A percentile compares a stretch with the other conserved stretches of the same genome.
These are phyloP conservation scores for Bostrychus sinensis DNA, from an alignment of 2,113 vertebrate species.

Conservation along the genomic window DNA sequence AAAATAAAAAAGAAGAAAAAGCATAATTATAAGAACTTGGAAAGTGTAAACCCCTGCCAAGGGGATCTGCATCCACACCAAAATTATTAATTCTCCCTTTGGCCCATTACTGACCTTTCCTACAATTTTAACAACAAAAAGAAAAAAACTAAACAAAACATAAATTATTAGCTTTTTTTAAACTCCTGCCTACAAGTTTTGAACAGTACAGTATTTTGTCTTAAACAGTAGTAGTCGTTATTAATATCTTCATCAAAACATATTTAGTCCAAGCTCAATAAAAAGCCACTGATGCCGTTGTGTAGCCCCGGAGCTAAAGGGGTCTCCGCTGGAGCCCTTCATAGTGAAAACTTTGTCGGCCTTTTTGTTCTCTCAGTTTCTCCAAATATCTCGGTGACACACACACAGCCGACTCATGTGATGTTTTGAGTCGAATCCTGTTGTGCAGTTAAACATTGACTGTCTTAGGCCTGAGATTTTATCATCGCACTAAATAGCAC, in stretches of 20 bases:
- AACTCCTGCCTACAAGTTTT: too few relatives aligned
- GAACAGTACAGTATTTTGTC: too few relatives aligned
- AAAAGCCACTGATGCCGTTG: slow-evolving; percentile 10
- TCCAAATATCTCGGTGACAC: slow-evolving; percentile 21
- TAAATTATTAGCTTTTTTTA: too few relatives aligned
- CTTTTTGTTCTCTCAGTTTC: slow-evolving; percentile 1
- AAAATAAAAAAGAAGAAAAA: too few relatives aligned
- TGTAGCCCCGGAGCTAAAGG: slow-evolving; percentile 23
- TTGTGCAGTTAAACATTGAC: slow-evolving; percentile 63
- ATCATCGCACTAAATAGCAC: slow-evolving; percentile 45
- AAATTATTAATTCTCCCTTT: too few relatives aligned
- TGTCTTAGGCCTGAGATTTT: slow-evolving; percentile 51
- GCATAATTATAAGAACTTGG: too few relatives aligned
- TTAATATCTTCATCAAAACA: neutral
- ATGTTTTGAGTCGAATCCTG: slow-evolving; percentile 38
- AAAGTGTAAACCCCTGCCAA: too few relatives aligned
- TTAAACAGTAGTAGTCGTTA: neutral
- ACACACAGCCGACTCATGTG: slow-evolving; percentile 52
- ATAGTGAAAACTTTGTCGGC: slow-evolving; percentile 32
- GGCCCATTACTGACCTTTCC: too few relatives aligned
- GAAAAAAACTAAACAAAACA: too few relatives aligned
- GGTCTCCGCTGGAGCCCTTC: slow-evolving; percentile 12
- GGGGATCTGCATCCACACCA: too few relatives aligned
- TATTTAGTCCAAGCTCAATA: slow-evolving; percentile 20
- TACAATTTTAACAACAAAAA: too few relatives aligned